Percentiles rank a stretch among this genome's conserved stretches.
Conservation (phyloP, 2,113 vertebrate genomes). For the Manacus vitellinus region DNA sequence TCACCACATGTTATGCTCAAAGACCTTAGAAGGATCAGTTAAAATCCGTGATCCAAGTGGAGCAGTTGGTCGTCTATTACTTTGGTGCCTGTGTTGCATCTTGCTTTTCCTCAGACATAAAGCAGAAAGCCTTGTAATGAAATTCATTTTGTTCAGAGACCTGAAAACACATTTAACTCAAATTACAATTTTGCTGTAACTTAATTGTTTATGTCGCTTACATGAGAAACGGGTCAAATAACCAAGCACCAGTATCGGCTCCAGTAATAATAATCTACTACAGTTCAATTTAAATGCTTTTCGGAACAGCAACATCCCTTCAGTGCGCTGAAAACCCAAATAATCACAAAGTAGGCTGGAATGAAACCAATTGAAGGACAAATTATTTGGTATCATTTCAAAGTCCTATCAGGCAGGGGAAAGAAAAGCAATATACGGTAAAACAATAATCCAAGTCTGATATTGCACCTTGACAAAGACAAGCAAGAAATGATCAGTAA, state of each 20-base stretch:
- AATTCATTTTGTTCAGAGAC: slow-evolving; percentile 71
- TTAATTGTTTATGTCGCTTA: slow-evolving; percentile 21
- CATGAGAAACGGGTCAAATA: slow-evolving; percentile 19
- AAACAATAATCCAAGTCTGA: neutral
- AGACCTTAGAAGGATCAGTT: slow-evolving; percentile 82
- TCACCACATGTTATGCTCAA: slow-evolving; percentile 95
- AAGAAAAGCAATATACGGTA: neutral
- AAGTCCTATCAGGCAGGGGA: neutral
- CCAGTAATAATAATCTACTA: neutral
- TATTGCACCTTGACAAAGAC: neutral
- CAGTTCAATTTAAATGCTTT: neutral
- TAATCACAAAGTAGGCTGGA: neutral
- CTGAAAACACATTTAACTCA: slow-evolving; percentile 61
- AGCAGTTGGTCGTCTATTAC: slow-evolving; percentile 74
- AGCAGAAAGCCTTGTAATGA: slow-evolving; percentile 63
- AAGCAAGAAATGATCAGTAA: neutral
- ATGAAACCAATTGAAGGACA: neutral
- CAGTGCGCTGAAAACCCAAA: neutral
- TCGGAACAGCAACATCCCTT: neutral
- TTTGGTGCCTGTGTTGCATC: slow-evolving; percentile 69
- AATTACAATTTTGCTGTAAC: slow-evolving; percentile 23
- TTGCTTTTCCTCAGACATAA: slow-evolving; percentile 64
- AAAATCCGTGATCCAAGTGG: slow-evolving; percentile 89
- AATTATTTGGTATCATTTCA: neutral
- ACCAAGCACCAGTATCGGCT: neutral